These are phyloP conservation scores for Conistra vaccinii DNA, from an alignment of 2,888 invertebrate genomes.

Conservation along the genomic window DNA sequence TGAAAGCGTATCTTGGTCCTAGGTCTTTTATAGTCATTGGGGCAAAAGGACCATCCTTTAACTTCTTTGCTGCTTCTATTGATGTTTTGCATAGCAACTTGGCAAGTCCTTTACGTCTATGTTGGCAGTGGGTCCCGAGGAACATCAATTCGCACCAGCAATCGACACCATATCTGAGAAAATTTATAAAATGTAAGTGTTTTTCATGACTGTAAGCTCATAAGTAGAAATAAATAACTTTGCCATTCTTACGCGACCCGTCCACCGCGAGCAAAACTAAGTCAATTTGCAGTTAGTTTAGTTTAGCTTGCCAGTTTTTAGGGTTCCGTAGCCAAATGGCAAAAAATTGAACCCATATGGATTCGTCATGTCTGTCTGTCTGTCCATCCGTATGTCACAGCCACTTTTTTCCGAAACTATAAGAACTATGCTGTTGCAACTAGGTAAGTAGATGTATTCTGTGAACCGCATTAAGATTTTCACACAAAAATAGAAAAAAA, in stretches of 20 bases:
- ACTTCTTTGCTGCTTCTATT: constrained; percentile 87
- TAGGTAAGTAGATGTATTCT: too few species aligned
- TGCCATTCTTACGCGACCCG: not conserved
- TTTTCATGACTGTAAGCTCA: not conserved
- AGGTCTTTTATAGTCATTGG: constrained; percentile 81
- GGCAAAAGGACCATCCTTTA: constrained; percentile 81
- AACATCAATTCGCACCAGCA: constrained; percentile 93
- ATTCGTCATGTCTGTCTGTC: too few species aligned
- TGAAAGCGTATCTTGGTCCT: constrained; percentile 76
- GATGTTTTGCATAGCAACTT: constrained; percentile 88
- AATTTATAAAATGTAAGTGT: not conserved
- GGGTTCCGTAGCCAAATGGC: too few species aligned
- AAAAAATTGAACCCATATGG: too few species aligned
- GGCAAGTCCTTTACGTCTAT: constrained; percentile 89
- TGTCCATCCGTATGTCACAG: too few species aligned
- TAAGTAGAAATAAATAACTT: not conserved
- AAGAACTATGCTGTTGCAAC: too few species aligned
- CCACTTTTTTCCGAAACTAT: too few species aligned
- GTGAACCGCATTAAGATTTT: too few species aligned
- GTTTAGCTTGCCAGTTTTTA: too few species aligned
- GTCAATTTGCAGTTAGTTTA: too few species aligned
- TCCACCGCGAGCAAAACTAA: too few species aligned
- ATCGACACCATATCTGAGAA: constrained; percentile 88
- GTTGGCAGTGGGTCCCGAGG: constrained; percentile 89
- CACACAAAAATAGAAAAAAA: too few species aligned